phyloP scores from a whole-genome alignment of 37 sponge, comb jelly and placozoan species.

The Eunapius fragilis region DNA sequence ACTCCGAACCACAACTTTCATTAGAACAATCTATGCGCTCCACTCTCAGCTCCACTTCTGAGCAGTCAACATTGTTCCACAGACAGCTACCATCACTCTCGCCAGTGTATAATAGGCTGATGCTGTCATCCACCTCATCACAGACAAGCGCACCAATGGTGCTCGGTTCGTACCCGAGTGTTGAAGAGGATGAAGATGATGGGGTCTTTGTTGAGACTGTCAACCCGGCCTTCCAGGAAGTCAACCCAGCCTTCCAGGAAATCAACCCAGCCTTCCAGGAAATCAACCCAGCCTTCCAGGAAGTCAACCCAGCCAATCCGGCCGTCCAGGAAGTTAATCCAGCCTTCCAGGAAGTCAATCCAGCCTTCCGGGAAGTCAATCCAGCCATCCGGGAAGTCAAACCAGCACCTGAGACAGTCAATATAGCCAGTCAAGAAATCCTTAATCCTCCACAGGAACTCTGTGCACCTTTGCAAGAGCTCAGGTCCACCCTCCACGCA shows the following conservation, averaged over 20 bases:
- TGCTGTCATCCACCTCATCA: neutral
- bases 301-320: neutral
- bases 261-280: neutral
- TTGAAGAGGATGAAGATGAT: neutral
- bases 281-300: neutral
- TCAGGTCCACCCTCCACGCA: neutral
- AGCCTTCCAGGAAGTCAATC: neutral
- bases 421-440: neutral
- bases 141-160: neutral
- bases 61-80: neutral
- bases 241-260: neutral
- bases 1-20: neutral
- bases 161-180: neutral
- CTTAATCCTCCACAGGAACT: too few species aligned
- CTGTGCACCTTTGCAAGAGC: neutral
- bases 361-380: neutral
- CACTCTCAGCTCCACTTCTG: neutral
- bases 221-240: neutral
- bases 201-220: neutral
- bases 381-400: neutral
- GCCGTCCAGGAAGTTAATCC: neutral
- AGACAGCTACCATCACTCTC: neutral
- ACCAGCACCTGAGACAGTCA: neutral
- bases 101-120: neutral
- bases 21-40: neutral